phyloP scores from a whole-genome alignment of 2,113 vertebrate genomes.

The Elanoides forficatus region DNA sequence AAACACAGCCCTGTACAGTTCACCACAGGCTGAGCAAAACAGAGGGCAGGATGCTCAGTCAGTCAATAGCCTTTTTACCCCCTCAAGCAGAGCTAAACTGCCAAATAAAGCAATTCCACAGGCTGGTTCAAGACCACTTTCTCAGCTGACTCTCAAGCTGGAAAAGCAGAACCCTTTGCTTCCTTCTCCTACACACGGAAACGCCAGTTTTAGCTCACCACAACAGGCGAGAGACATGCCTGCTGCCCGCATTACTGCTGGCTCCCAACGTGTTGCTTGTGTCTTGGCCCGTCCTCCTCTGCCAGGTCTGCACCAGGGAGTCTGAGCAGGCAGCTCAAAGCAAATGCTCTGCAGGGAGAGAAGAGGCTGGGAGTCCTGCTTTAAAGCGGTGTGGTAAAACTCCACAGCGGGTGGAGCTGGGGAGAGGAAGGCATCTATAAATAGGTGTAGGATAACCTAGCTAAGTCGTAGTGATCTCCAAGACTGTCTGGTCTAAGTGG shows the following conservation, averaged over 20 bases:
- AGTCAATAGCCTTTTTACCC: background rate
- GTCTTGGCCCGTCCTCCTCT: background rate
- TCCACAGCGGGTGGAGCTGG: background rate
- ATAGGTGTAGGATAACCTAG: slow-evolving; percentile 63
- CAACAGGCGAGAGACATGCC: background rate
- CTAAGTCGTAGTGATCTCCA: slow-evolving; percentile 41
- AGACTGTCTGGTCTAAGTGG: slow-evolving; percentile 6
- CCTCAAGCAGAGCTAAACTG: background rate
- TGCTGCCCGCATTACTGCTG: background rate
- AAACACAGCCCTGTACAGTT: background rate
- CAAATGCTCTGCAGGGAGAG: background rate
- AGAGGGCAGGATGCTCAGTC: background rate
- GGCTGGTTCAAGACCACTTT: background rate
- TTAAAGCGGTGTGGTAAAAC: background rate
- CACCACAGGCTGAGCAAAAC: background rate
- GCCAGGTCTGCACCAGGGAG: background rate
- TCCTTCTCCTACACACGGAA: background rate
- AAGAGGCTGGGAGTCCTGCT: background rate
- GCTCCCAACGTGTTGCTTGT: fast-evolving
- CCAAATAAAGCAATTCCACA: background rate
- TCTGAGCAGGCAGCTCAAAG: background rate
- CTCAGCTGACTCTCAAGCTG: background rate
- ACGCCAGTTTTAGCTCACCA: background rate
- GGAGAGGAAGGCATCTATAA: slow-evolving; percentile 47
- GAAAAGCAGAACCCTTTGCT: background rate